These are phyloP conservation scores for Drosophila arizonae DNA, from an alignment of 1,140 invertebrate species.

Conservation along the genomic window DNA sequence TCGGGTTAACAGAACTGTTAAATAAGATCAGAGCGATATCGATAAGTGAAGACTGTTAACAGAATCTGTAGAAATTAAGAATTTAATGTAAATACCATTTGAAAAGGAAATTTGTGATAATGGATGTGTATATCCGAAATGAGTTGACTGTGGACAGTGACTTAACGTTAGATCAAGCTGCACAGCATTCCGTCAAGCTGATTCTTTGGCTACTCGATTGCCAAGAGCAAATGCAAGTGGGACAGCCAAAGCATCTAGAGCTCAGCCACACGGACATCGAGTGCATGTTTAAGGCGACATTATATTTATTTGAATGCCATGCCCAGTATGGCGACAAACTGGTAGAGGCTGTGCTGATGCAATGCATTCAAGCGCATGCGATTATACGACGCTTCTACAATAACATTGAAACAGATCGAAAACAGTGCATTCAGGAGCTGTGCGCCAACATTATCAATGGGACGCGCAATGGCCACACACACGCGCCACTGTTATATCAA, in stretches of 20 bases:
- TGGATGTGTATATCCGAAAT: conserved; percentile 60
- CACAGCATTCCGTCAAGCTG: conserved; percentile 44
- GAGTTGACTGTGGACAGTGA: conserved; percentile 38
- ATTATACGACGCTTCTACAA: conserved; percentile 22
- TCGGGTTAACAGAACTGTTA: background rate
- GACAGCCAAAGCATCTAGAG: conserved; percentile 20
- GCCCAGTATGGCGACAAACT: conserved; percentile 42
- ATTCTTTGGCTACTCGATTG: conserved; percentile 52
- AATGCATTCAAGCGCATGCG: conserved; percentile 10
- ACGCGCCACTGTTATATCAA: conserved; percentile 41
- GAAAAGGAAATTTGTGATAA: background rate
- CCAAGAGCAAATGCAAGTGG: conserved; percentile 42
- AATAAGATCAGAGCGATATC: no score
- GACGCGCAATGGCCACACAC: conserved; percentile 44
- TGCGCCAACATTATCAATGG: conserved; percentile 43
- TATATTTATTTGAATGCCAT: conserved; percentile 62
- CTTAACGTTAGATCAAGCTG: conserved; percentile 48
- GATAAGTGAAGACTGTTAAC: background rate
- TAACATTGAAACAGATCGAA: conserved; percentile 2
- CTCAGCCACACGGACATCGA: conserved; percentile 47
- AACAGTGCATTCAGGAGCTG: conserved; percentile 38
- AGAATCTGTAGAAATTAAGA: conserved; percentile 4
- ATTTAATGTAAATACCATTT: background rate
- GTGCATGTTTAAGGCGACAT: conserved; percentile 53
- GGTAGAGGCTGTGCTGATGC: conserved; percentile 33